Conservation (phyloP, 1,140 invertebrate genomes). For the Spodoptera frugiperda region DNA sequence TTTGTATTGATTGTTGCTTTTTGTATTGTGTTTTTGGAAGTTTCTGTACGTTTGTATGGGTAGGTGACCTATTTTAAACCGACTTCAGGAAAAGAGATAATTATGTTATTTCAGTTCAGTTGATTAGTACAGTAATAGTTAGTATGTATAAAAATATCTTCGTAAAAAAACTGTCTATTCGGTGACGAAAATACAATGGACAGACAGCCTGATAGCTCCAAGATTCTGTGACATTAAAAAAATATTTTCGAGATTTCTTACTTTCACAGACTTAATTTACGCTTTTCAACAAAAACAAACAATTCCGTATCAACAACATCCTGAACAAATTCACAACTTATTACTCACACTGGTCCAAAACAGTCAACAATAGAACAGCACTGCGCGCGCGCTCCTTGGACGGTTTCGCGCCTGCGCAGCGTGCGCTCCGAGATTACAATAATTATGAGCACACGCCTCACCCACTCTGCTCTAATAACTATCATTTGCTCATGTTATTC, state of each 20-base stretch:
- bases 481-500: slow-evolving; percentile 83
- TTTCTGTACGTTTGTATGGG: slow-evolving; percentile 1
- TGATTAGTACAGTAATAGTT: no score
- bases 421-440: slow-evolving; percentile 74
- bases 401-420: slow-evolving; percentile 55
- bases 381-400: slow-evolving; percentile 56
- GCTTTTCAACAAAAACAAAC: neutral
- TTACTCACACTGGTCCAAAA: slow-evolving; percentile 5
- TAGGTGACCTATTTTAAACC: neutral
- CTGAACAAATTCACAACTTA: no score
- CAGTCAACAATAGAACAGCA: slow-evolving; percentile 21
- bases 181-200: no score
- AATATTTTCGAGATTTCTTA: no score
- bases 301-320: neutral
- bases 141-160: no score
- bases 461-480: slow-evolving; percentile 77
- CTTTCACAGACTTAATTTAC: no score
- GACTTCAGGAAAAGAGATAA: no score
- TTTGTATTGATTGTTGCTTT: no score
- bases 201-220: no score
- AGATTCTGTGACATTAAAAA: no score
- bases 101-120: no score
- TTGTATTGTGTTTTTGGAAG: slow-evolving; percentile 8
- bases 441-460: slow-evolving; percentile 77
- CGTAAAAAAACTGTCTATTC: no score